Base-by-base conservation (phyloP, 2,888 invertebrate species). In the Eudasyphora cyanicolor region DNA sequence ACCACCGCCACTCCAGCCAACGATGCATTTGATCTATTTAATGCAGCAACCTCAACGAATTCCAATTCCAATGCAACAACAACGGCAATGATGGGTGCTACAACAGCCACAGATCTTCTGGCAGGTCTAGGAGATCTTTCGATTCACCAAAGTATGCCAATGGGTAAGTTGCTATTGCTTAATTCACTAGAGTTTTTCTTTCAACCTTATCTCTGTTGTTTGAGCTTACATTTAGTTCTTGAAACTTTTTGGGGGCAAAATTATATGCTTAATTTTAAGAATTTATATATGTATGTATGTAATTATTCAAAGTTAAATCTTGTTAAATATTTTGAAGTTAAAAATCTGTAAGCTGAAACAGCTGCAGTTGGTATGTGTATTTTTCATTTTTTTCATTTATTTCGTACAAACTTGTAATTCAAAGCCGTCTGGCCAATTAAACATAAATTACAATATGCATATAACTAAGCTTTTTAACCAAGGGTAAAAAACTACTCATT, bases 121-220 rank as follows among this genome's bases (percentile, higher is more conserved):
- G 92, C 93, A 6, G 93, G 93, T 86, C 90, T 93, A 82, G 92
- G 92, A 71, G 93, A 92, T 85, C 90, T 92, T 73, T 91, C 90
- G 54, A 91, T 92, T 80, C 91, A 90, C 87, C 89, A 89, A 85
- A 88, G 89, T 88, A 90, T 89, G 89, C 89, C 89, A 85, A 90
- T 91, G 89, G 92, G 92, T 92, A 86, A 92, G 92, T 86, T 64
- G 0, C 19, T 45, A 29, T 71, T 14, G 2, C 10, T 24, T 82
- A n/a, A 24, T 45, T 42, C 4, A 45, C 2, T 45, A 49, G 0
- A 29, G 14, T 4, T 51, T 45, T 35, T 49, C 51, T 35, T 79
- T 38, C n/a, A 64, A 14, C 8, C 1, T 45, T 35, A 27, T 45
- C 42, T 27, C 45, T 12, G 45, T 73, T 70, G 45, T 51, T 67